Conservation (phyloP, 2,888 invertebrate genomes). For the Hemaris fuciformis region DNA sequence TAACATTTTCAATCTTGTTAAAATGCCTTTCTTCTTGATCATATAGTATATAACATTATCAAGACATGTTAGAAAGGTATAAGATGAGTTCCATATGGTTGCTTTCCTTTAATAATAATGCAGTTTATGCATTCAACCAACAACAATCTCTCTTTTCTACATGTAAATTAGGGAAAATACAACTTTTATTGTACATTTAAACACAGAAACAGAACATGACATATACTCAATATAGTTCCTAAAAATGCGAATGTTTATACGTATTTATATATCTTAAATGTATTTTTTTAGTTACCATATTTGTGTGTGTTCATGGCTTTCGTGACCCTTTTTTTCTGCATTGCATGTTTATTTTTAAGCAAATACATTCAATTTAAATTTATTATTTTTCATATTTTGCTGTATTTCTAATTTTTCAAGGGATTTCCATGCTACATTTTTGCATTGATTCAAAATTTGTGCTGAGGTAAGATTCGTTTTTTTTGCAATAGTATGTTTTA, state of each 20-base stretch:
- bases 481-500: too few species aligned
- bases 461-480: neutral
- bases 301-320: constrained; percentile 76
- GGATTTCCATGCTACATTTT: neutral
- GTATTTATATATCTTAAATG: constrained; percentile 7
- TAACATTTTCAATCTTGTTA: too few species aligned
- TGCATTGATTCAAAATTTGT: neutral
- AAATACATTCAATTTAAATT: neutral
- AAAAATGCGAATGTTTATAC: neutral
- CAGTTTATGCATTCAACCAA: neutral
- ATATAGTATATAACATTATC: too few species aligned
- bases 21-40: too few species aligned
- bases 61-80: neutral
- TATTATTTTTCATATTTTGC: neutral
- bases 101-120: neutral
- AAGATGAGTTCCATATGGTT: neutral
- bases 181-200: too few species aligned
- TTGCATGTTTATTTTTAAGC: constrained; percentile 1
- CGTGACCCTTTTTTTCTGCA: constrained; percentile 1
- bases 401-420: neutral
- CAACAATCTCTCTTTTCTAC: neutral
- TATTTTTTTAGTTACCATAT: constrained; percentile 23
- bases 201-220: too few species aligned
- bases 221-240: neutral
- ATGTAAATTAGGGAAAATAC: neutral